Conservation (phyloP, 1,140 invertebrate species). For the Diorhabda carinulata region DNA sequence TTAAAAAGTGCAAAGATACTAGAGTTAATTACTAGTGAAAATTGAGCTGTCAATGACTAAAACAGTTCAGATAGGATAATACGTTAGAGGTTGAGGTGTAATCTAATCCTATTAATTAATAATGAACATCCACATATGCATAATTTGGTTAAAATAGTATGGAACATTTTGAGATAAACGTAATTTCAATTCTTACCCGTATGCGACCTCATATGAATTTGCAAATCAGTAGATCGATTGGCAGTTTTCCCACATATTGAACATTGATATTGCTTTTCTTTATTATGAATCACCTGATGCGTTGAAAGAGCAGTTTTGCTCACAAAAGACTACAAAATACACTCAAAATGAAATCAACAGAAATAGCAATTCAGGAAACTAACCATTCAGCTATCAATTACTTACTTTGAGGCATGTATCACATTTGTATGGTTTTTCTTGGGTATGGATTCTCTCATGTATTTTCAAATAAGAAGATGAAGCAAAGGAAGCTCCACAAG, state of each 20-base stretch:
- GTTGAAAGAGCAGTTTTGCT: slow-evolving; percentile 37
- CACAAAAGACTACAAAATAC: slow-evolving; percentile 34
- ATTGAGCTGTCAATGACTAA: no score
- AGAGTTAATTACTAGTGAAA: no score
- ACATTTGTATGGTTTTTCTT: slow-evolving; percentile 40
- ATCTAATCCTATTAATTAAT: no score
- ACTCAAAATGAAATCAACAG: no score
- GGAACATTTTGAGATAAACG: no score
- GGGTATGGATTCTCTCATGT: slow-evolving; percentile 72
- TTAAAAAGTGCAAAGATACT: no score
- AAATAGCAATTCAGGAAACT: background rate
- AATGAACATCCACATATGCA: no score
- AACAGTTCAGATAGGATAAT: no score
- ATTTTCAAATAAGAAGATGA: slow-evolving; percentile 78
- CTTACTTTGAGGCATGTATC: slow-evolving; percentile 36
- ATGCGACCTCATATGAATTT: slow-evolving; percentile 51
- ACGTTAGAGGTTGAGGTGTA: no score
- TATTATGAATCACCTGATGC: slow-evolving; percentile 45
- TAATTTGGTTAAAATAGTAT: no score
- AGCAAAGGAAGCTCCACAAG: slow-evolving; percentile 50
- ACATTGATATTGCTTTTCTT: slow-evolving; percentile 44
- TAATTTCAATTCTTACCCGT: slow-evolving; percentile 37
- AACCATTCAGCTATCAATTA: background rate
- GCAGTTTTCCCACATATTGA: slow-evolving; percentile 37
- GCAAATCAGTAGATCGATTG: slow-evolving; percentile 42